Evolutionary conservation across 2,797 vertebrate species (phyloP), one percentile per base, ranked within the genome.

Genomic region (Phoxinus dragarum): DNA sequence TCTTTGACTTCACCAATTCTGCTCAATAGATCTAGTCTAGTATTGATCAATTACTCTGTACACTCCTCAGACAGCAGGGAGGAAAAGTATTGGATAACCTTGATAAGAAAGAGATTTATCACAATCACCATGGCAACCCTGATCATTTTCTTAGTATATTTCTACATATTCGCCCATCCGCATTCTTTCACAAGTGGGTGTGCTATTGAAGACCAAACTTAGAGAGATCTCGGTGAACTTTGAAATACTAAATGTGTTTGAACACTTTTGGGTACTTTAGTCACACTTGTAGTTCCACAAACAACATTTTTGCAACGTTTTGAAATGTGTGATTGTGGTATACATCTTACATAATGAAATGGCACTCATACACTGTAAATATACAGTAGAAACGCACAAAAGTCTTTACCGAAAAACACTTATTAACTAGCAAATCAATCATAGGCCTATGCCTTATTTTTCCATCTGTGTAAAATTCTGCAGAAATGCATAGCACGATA

Each of bases 91-190:
- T 88, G 91, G 88, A 94, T 92, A 94, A 94, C 94, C 93, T 92
- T 92, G 92, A 94, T 94, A 93, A 94, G 92, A 94, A 93, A 90
- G 94, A 94, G 93, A 95, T 94, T 92, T 92, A 94, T 94, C 92
- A 92, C 93, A 93, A 17, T 80, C 47, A 68, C 36, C 73, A 68
- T 71, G 52, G 64, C 4, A 71, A 84, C 74, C 10, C 38, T 16
- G 47, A 42, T 71, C 27, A 84, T 71, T 36, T 69, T 78, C n/a
- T 59, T 21, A n/a, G 34, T n/a, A 6, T 17, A 66, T 59, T 69
- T 84, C 44, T 66, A 49, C 11, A 34, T 82, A 44, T 64, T 34
- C 19, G 2, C 12, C 52, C 34, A 76, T 76, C 11, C 19, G 47
- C 12, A 12, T 67, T 82, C 8, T 47, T 82, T 73, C 6, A 82